These are phyloP conservation scores for Pteropus alecto DNA, from an alignment of 2,113 vertebrate genomes.

Conservation along the genomic window DNA sequence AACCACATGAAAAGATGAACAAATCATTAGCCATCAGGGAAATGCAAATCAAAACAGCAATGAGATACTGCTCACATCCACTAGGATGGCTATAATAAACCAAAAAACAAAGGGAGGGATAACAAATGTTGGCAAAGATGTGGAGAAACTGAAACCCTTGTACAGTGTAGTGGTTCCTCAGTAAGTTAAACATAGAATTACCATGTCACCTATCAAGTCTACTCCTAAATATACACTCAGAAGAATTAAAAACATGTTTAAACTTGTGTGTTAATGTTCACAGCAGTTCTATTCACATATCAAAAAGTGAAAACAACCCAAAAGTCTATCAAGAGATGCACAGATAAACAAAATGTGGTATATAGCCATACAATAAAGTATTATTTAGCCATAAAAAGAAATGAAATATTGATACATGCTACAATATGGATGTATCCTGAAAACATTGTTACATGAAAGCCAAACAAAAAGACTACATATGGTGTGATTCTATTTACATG, in stretches of 20 bases:
- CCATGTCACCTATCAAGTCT: background rate
- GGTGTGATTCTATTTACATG: background rate
- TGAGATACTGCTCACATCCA: background rate
- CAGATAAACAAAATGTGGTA: background rate
- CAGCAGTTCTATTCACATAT: background rate
- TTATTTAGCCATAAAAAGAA: background rate
- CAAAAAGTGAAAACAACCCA: background rate
- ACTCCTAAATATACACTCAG: background rate
- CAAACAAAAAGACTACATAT: background rate
- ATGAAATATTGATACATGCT: background rate
- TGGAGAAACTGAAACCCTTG: background rate
- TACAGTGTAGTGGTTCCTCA: background rate
- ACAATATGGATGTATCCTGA: background rate
- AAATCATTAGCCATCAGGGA: background rate
- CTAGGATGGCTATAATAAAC: background rate
- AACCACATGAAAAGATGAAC: background rate
- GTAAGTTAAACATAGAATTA: background rate
- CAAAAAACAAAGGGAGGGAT: too few species aligned
- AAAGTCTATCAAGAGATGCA: background rate
- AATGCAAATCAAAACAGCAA: background rate
- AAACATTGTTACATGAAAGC: slow-evolving; percentile 17
- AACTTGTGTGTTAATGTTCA: background rate
- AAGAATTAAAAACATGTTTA: background rate
- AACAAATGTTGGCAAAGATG: background rate
- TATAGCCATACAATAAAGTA: background rate